Percentiles rank a stretch among this genome's conserved stretches.
These are phyloP conservation scores for Corythucha ciliata DNA, from an alignment of 2,888 invertebrate genomes.

Conservation along the genomic window DNA sequence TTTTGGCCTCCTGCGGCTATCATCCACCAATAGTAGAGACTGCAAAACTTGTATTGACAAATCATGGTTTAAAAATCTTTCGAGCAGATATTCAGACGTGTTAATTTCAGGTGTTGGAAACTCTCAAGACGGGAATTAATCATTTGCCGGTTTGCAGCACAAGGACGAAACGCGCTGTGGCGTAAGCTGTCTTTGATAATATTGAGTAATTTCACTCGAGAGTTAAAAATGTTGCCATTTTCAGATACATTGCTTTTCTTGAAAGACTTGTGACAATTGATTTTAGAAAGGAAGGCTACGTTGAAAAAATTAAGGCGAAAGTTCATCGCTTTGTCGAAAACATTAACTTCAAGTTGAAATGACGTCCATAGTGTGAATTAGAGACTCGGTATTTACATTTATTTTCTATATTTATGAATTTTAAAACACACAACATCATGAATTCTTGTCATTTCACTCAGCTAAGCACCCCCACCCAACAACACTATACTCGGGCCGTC, in stretches of 20 bases:
- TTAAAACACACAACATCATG: too few species aligned
- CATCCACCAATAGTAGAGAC: conserved; percentile 8
- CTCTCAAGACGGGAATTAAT: conserved; percentile 12
- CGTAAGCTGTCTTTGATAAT: neutral
- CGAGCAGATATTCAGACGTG: neutral
- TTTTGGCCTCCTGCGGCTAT: conserved; percentile 3
- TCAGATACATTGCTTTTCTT: conserved; percentile 21
- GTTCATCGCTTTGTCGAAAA: conserved; percentile 20
- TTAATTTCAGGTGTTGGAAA: conserved; percentile 13
- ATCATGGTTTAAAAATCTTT: conserved; percentile 1
- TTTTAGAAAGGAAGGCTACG: conserved; percentile 18
- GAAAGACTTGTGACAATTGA: conserved; percentile 21
- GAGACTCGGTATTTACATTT: too few species aligned
- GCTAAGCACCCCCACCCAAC: too few species aligned
- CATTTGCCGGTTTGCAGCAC: conserved; percentile 14
- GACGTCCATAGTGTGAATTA: too few species aligned
- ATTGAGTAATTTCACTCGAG: neutral
- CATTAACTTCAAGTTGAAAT: too few species aligned
- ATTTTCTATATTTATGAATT: too few species aligned
- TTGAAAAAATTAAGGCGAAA: conserved; percentile 21
- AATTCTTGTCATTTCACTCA: too few species aligned
- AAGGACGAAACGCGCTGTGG: conserved; percentile 5
- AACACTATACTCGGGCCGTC: too few species aligned
- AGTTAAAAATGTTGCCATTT: conserved; percentile 6
- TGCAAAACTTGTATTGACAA: conserved; percentile 38